Percentiles rank a stretch among this genome's conserved stretches.
Conservation (phyloP, 2,113 vertebrate species). For the Nymphicus hollandicus region DNA sequence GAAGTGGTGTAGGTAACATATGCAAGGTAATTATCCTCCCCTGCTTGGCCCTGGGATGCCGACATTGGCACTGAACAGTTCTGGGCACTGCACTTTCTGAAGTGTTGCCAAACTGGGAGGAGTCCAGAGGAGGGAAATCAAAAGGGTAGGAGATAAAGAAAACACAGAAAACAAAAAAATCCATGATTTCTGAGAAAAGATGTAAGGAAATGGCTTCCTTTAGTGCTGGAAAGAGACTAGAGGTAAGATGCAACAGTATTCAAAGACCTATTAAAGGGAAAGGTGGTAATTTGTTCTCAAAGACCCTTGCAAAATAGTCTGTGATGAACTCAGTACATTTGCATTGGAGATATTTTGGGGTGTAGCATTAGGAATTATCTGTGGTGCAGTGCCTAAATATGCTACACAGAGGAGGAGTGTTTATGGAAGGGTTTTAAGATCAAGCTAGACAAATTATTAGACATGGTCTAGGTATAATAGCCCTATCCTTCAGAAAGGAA, state of each 20-base stretch:
- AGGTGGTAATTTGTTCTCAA: neutral
- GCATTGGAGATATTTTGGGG: neutral
- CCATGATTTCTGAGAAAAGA: neutral
- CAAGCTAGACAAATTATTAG: neutral
- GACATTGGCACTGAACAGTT: neutral
- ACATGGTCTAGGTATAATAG: neutral
- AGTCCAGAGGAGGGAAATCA: neutral
- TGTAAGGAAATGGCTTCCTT: neutral
- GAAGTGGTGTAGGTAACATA: neutral
- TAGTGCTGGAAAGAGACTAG: neutral
- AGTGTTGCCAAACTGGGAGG: neutral
- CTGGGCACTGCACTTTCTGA: neutral
- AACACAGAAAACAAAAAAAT: neutral
- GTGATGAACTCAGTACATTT: neutral
- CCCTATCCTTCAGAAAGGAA: neutral
- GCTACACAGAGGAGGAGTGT: neutral
- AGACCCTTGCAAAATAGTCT: neutral
- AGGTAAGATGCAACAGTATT: neutral
- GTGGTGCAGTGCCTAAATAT: neutral
- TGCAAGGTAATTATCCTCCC: slow-evolving; percentile 5
- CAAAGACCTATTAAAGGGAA: neutral
- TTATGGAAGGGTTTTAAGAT: neutral
- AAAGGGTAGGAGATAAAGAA: neutral
- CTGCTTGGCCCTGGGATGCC: neutral
- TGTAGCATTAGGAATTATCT: neutral